phyloP scores from a whole-genome alignment of 2,113 vertebrate species.

The Ailurus styani region DNA sequence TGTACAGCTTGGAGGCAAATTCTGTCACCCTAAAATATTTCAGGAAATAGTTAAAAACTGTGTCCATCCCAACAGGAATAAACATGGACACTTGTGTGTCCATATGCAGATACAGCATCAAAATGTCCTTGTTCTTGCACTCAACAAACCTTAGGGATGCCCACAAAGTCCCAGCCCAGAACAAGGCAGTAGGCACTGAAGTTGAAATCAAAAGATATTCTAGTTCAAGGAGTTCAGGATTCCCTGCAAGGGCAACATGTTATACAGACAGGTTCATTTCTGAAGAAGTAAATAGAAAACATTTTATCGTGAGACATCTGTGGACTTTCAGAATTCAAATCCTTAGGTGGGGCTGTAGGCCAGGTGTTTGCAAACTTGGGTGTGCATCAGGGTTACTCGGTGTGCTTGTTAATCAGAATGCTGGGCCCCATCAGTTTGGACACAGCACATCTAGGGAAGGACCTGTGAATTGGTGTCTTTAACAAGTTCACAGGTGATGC shows the following conservation, averaged over 20 bases:
- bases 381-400: not conserved
- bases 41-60: not conserved
- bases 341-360: not conserved
- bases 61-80: not conserved
- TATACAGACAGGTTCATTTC: not conserved
- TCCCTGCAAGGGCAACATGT: not conserved
- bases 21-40: not conserved
- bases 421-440: not conserved
- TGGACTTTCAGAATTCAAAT: not conserved
- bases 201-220: not conserved
- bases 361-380: not conserved
- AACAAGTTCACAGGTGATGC: not conserved
- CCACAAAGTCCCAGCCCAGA: not conserved
- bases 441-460: not conserved
- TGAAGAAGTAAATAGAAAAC: not conserved
- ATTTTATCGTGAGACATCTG: not conserved
- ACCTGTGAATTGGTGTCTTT: not conserved
- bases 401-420: not conserved
- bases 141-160: not conserved
- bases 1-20: not conserved
- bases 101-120: not conserved
- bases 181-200: not conserved
- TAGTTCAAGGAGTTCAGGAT: not conserved
- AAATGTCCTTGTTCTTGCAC: not conserved
- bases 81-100: not conserved